Conservation (phyloP, 53 echinoderm and acorn worm genomes). For the Hippasteria phrygiana region DNA sequence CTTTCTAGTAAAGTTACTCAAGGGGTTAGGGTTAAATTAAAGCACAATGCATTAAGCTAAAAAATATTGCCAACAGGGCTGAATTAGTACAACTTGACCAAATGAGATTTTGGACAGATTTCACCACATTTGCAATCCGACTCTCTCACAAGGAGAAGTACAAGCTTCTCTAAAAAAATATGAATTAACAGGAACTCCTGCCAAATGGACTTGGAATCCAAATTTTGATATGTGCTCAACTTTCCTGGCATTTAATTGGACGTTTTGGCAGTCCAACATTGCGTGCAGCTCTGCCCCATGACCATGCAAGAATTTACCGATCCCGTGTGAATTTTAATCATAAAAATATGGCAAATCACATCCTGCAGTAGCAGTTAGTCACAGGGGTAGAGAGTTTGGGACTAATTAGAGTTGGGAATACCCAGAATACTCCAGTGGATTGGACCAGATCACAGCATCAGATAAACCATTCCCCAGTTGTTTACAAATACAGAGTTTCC, state of each 20-base stretch:
- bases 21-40: no score
- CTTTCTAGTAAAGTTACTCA: no score
- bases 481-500: slow-evolving; percentile 57
- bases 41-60: no score
- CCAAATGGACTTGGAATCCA: no score
- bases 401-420: slow-evolving; percentile 21
- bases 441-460: background rate
- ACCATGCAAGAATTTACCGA: background rate
- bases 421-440: slow-evolving; percentile 11
- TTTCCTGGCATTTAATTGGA: background rate
- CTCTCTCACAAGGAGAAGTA: no score
- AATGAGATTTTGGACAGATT: no score
- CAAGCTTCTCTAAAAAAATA: background rate
- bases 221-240: no score
- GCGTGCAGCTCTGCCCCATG: slow-evolving; percentile 15
- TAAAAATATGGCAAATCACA: background rate
- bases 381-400: background rate
- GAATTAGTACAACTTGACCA: no score
- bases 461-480: slow-evolving; percentile 62
- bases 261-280: background rate
- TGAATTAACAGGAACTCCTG: background rate
- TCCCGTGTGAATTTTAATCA: slow-evolving; percentile 33
- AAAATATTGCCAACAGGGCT: no score
- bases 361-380: slow-evolving; percentile 27
- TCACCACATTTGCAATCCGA: no score